Percentiles rank a stretch among this genome's conserved stretches.
Conservation (phyloP, 2,113 vertebrate genomes). For the Eretmochelys imbricata region DNA sequence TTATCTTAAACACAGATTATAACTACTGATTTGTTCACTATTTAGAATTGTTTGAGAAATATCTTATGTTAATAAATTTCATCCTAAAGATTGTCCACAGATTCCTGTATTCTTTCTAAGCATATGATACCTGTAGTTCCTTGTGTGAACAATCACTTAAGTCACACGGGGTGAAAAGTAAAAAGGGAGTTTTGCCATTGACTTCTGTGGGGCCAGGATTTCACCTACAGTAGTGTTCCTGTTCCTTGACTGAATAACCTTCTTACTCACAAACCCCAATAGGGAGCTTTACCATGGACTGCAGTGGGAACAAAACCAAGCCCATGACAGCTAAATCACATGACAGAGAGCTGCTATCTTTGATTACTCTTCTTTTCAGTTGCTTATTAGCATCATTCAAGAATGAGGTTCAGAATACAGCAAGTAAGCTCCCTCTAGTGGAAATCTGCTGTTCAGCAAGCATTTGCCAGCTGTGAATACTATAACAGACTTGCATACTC, state of each 20-base stretch:
- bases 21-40: no score
- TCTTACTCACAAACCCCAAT: not conserved
- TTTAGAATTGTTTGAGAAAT: no score
- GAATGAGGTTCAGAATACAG: not conserved
- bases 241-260: not conserved
- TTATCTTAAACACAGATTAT: no score
- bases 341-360: not conserved
- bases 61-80: no score
- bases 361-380: not conserved
- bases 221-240: not conserved
- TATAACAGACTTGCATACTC: not conserved
- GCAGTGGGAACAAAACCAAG: not conserved
- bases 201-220: not conserved
- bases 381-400: not conserved
- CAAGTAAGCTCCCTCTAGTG: not conserved
- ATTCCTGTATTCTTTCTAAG: no score
- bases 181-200: not conserved
- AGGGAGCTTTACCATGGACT: not conserved
- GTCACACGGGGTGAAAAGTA: no score
- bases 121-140: no score
- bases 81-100: no score
- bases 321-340: not conserved
- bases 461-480: not conserved
- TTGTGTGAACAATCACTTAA: no score
- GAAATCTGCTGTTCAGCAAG: not conserved